Evolutionary conservation across 2,888 invertebrate species (phyloP).

Genomic region (Palloptera scutellata): DNA sequence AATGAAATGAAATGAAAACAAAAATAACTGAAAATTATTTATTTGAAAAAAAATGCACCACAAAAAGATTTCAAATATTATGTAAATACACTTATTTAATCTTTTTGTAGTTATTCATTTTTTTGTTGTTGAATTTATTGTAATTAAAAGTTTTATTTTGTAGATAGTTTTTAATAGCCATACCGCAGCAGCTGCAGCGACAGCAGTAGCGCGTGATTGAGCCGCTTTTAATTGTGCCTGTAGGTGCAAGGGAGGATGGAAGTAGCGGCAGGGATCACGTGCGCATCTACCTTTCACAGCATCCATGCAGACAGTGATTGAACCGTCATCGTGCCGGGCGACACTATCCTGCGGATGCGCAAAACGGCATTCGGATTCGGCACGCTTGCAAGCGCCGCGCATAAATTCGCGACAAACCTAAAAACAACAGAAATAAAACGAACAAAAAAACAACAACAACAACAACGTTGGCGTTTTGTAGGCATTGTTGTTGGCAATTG

Average conservation of each 20-base stretch:
- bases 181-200: conserved; percentile 76
- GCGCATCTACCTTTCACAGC: conserved; percentile 98
- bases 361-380: conserved; percentile 97
- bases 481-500: conserved; percentile 26
- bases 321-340: conserved; percentile 96
- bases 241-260: conserved; percentile 99
- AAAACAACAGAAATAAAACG: conserved; percentile 52
- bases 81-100: not conserved
- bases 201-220: conserved; percentile 91
- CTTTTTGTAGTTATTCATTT: not conserved
- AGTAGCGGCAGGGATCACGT: conserved; percentile 99
- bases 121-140: no score
- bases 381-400: conserved; percentile 98
- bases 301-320: conserved; percentile 99
- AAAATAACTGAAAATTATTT: not conserved
- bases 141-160: conserved; percentile 31
- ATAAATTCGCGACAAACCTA: conserved; percentile 98
- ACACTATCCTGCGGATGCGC: conserved; percentile 98
- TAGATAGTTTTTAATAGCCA: conserved; percentile 63
- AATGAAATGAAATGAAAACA: not conserved
- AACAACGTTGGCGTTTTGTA: conserved; percentile 33
- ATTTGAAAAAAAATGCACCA: conserved; percentile 1
- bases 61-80: not conserved
- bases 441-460: conserved; percentile 8
- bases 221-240: conserved; percentile 98